Evolutionary conservation across 2,113 vertebrate genomes (phyloP).

Genomic region (Poecile atricapillus): DNA sequence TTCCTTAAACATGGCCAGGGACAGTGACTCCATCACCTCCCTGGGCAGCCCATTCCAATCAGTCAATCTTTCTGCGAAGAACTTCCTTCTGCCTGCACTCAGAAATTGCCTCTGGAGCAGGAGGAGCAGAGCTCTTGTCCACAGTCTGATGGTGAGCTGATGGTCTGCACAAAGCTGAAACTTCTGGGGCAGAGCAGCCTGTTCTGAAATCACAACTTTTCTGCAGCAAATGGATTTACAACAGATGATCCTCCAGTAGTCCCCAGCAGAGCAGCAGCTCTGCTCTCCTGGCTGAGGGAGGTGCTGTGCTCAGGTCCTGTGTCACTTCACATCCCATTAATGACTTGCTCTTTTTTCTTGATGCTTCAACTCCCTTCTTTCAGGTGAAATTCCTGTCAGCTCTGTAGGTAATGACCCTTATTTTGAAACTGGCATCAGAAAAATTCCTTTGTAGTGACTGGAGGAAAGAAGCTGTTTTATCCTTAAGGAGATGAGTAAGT

Average conservation of each 20-base stretch:
- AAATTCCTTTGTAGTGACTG: background rate
- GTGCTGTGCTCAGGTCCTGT: background rate
- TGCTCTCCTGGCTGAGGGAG: background rate
- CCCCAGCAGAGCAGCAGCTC: background rate
- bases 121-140: background rate
- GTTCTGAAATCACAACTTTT: background rate
- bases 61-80: background rate
- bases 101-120: background rate
- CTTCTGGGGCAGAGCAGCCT: background rate
- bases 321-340: background rate
- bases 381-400: background rate
- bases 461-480: background rate
- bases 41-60: background rate
- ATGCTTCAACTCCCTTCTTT: background rate
- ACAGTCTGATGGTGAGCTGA: background rate
- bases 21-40: background rate
- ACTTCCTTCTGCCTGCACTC: background rate
- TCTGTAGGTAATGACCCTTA: background rate
- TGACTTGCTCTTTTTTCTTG: background rate
- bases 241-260: background rate
- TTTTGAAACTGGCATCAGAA: background rate
- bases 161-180: background rate
- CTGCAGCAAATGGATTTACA: background rate
- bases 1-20: background rate
- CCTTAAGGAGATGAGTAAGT: background rate